Percentiles rank a stretch among this genome's conserved stretches.
phyloP scores from a whole-genome alignment of 2,113 vertebrate species.

The Brienomyrus longianalis region DNA sequence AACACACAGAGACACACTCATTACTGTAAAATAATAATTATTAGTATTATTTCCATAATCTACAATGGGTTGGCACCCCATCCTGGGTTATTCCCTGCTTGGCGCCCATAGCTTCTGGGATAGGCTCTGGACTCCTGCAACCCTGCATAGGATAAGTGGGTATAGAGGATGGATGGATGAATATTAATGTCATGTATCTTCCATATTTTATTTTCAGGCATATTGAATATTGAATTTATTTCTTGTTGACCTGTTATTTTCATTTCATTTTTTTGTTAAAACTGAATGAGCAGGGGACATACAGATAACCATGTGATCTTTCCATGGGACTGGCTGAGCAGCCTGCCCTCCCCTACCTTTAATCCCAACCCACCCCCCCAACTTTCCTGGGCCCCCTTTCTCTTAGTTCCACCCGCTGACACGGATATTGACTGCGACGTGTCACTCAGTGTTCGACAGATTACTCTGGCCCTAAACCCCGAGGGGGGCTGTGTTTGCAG shows the following conservation, averaged over 20 bases:
- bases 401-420: not conserved
- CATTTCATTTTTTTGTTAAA: not conserved
- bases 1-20: no score
- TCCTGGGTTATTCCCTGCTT: not conserved
- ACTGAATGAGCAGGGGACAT: not conserved
- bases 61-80: no score
- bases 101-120: not conserved
- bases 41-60: not conserved
- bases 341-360: not conserved
- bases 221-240: not conserved
- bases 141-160: not conserved
- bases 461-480: not conserved
- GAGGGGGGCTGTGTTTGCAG: not conserved
- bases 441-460: not conserved
- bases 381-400: not conserved
- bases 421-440: not conserved
- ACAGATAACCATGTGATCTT: not conserved
- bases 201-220: not conserved
- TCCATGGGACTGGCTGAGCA: not conserved
- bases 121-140: not conserved
- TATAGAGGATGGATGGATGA: not conserved
- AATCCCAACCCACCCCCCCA: not conserved
- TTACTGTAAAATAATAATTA: not conserved
- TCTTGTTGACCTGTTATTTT: not conserved
- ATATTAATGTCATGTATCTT: not conserved